phyloP scores from a whole-genome alignment of 2,888 invertebrate species.

The Strigamia maritima region DNA sequence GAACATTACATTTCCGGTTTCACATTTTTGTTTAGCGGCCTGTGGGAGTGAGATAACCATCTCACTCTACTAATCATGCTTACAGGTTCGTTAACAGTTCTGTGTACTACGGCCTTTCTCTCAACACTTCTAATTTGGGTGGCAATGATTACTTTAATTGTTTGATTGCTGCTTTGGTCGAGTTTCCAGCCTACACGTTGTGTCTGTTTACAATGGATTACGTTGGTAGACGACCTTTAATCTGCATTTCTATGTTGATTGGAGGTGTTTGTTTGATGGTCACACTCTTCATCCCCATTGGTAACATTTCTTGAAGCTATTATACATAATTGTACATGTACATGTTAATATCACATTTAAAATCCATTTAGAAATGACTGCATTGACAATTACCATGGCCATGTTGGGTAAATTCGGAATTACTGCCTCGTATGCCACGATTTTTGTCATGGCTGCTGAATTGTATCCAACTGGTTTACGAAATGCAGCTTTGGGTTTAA shows the following conservation, averaged over 20 bases:
- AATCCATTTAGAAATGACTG: slow-evolving; percentile 55
- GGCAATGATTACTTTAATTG: slow-evolving; percentile 72
- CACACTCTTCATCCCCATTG: slow-evolving; percentile 60
- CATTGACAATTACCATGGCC: slow-evolving; percentile 61
- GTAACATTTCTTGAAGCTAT: slow-evolving; percentile 51
- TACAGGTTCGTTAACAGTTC: slow-evolving; percentile 73
- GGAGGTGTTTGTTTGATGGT: slow-evolving; percentile 62
- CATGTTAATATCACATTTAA: neutral
- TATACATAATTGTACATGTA: too few species aligned
- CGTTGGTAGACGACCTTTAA: slow-evolving; percentile 66
- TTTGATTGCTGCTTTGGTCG: slow-evolving; percentile 69
- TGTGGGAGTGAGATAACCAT: too few species aligned
- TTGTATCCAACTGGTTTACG: slow-evolving; percentile 71
- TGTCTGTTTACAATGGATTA: slow-evolving; percentile 65
- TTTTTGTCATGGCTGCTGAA: slow-evolving; percentile 70
- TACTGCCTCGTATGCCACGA: slow-evolving; percentile 69
- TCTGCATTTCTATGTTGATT: slow-evolving; percentile 66
- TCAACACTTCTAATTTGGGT: slow-evolving; percentile 69
- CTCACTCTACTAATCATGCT: too few species aligned
- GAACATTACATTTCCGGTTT: too few species aligned
- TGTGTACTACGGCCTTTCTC: slow-evolving; percentile 73
- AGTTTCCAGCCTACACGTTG: slow-evolving; percentile 62
- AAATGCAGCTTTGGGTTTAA: slow-evolving; percentile 63
- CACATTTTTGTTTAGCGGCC: too few species aligned
- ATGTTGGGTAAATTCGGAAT: slow-evolving; percentile 71